A percentile compares a stretch with the other conserved stretches of the same genome.
phyloP scores from a whole-genome alignment of 2,888 invertebrate species.

The Acanthosepion pharaonis region DNA sequence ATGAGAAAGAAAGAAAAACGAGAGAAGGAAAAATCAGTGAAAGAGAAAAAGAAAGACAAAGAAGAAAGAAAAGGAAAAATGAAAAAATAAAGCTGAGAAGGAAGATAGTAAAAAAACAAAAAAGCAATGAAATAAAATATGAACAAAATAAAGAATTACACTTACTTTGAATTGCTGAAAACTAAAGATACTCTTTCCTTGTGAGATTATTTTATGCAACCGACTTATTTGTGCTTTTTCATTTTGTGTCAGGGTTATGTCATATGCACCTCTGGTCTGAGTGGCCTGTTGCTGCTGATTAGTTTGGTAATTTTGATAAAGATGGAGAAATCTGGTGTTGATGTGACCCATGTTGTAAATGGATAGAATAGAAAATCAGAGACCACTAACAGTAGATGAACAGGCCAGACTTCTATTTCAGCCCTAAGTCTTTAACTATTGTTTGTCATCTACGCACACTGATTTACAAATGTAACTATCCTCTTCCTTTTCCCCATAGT shows the following conservation, averaged over 20 bases:
- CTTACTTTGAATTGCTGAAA: not conserved
- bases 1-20: not conserved
- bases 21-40: not conserved
- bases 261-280: not conserved
- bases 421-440: not conserved
- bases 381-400: not conserved
- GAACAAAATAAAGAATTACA: not conserved
- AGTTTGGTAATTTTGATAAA: not conserved
- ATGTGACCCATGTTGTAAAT: not conserved
- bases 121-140: not conserved
- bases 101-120: not conserved
- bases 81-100: not conserved
- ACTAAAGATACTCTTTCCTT: not conserved
- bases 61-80: not conserved
- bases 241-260: not conserved
- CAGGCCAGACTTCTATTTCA: not conserved
- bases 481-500: not conserved
- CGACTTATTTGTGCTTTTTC: not conserved
- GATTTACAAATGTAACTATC: not conserved
- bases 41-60: not conserved
- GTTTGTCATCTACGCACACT: not conserved
- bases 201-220: not conserved
- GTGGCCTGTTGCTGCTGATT: not conserved
- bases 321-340: slow-evolving; percentile 9
- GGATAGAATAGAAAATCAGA: not conserved